These are phyloP conservation scores for Lepidurus apus DNA, from an alignment of 1,140 invertebrate species.

Conservation along the genomic window DNA sequence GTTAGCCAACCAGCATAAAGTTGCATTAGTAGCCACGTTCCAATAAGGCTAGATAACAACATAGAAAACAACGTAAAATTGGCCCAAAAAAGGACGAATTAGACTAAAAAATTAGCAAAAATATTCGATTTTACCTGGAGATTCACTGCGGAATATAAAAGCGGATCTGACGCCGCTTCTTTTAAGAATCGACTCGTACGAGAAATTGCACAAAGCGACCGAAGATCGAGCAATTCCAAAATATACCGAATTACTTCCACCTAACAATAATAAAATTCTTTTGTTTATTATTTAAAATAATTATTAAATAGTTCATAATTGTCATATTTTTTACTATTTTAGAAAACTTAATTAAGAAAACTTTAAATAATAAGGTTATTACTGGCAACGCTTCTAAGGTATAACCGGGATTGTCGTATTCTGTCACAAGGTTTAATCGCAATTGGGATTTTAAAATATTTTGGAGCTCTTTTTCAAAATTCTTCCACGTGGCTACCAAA, in stretches of 20 bases:
- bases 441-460: neutral
- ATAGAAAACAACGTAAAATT: constrained; percentile 32
- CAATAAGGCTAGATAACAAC: constrained; percentile 49
- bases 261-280: constrained; percentile 47
- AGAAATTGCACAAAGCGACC: constrained; percentile 65
- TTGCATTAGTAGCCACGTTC: constrained; percentile 47
- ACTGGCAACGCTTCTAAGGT: constrained; percentile 41
- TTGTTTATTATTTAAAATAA: neutral
- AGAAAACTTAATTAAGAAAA: constrained; percentile 31
- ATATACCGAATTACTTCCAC: constrained; percentile 66
- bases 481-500: neutral
- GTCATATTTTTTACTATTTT: neutral
- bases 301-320: neutral
- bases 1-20: constrained; percentile 48
- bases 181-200: constrained; percentile 69
- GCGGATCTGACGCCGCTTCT: constrained; percentile 64
- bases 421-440: neutral
- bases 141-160: constrained; percentile 71
- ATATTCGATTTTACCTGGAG: constrained; percentile 55
- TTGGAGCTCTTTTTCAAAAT: neutral
- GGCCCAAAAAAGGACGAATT: constrained; percentile 28
- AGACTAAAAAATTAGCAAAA: constrained; percentile 24
- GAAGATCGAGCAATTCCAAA: constrained; percentile 69
- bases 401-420: constrained; percentile 36
- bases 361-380: constrained; percentile 32